These are phyloP conservation scores for Lycia hirtaria DNA, from an alignment of 2,888 invertebrate species.

Conservation along the genomic window DNA sequence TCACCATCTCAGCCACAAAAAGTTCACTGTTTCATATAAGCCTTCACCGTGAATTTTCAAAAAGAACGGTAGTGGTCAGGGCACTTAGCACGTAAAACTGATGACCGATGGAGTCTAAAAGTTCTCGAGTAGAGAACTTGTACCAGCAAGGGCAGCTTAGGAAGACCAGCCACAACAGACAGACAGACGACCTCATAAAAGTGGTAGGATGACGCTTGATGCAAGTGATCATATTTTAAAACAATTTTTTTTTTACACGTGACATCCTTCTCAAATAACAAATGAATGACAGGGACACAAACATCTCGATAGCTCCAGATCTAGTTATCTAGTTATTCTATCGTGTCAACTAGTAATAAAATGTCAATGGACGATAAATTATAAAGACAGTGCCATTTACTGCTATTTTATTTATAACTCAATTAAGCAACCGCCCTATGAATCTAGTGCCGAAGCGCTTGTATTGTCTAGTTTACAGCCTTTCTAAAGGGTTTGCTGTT, in stretches of 20 bases:
- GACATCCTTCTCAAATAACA: not conserved
- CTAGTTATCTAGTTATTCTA: not conserved
- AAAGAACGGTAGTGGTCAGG: too few relatives aligned
- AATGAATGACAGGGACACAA: not conserved
- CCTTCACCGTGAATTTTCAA: too few relatives aligned
- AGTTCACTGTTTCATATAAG: too few relatives aligned
- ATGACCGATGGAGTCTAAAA: too few relatives aligned
- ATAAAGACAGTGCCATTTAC: not conserved
- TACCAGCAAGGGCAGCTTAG: too few relatives aligned
- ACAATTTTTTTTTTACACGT: not conserved
- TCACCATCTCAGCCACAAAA: too few relatives aligned
- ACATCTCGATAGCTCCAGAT: not conserved
- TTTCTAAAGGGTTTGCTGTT: slow-evolving; percentile 37
- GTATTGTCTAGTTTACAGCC: slow-evolving; percentile 24
- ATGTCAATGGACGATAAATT: not conserved
- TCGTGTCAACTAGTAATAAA: not conserved
- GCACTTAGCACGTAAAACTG: too few relatives aligned
- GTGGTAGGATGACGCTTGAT: too few relatives aligned
- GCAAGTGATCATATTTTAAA: not conserved
- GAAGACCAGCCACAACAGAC: too few relatives aligned
- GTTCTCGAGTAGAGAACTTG: too few relatives aligned
- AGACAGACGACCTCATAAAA: too few relatives aligned
- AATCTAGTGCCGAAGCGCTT: slow-evolving; percentile 3
- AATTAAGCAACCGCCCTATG: not conserved
- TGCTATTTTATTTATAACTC: slow-evolving; percentile 8